A percentile compares a stretch with the other conserved stretches of the same genome.
Conservation (phyloP, 2,888 invertebrate species). For the Heliconius aoede region DNA sequence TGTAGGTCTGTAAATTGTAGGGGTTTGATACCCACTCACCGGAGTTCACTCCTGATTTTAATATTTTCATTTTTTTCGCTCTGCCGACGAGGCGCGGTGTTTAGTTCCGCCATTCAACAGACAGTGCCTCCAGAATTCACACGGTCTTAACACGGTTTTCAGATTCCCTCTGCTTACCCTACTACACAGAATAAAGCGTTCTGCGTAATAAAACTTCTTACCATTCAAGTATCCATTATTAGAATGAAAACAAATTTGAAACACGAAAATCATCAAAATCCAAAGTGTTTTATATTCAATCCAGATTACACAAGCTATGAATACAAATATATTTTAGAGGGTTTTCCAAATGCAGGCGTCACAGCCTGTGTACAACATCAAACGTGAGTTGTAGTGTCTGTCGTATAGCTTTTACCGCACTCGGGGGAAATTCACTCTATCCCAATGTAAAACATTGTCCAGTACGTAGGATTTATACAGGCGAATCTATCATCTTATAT, state of each 20-base stretch:
- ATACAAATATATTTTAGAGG: slow-evolving; percentile 11
- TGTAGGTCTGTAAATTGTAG: not conserved
- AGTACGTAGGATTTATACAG: slow-evolving; percentile 17
- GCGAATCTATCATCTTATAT: slow-evolving; percentile 11
- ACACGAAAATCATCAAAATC: slow-evolving; percentile 2
- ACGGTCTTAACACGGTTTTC: too few species aligned
- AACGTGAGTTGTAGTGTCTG: slow-evolving; percentile 65
- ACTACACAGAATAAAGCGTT: not conserved
- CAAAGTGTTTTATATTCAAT: slow-evolving; percentile 16
- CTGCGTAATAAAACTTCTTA: not conserved
- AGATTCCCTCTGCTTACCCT: too few species aligned
- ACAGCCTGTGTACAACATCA: slow-evolving; percentile 56
- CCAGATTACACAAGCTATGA: not conserved
- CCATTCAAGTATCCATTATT: too few species aligned
- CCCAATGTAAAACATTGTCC: slow-evolving; percentile 53
- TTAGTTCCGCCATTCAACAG: too few species aligned
- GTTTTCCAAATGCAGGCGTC: slow-evolving; percentile 17
- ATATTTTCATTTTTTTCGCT: too few species aligned
- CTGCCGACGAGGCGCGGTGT: not conserved
- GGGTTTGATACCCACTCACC: not conserved
- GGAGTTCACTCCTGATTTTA: too few species aligned
- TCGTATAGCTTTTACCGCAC: slow-evolving; percentile 70
- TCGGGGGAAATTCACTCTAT: slow-evolving; percentile 77
- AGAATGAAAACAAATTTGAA: too few species aligned
- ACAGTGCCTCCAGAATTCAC: too few species aligned